Base-by-base conservation (phyloP, 1,140 invertebrate genomes). In the Radopholus similis region DNA sequence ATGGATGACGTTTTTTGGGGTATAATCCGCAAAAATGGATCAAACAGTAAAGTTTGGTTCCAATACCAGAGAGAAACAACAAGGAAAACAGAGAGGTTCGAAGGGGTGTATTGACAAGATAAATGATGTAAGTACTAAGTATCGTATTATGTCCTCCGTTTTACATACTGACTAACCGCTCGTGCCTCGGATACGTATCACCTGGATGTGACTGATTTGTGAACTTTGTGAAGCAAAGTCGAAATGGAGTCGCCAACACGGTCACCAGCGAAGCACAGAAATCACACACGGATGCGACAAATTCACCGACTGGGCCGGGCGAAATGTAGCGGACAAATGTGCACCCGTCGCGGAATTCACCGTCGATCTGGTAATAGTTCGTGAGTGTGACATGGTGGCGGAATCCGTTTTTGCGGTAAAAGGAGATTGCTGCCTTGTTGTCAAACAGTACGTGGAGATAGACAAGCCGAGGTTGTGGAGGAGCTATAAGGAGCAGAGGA, bases 321-420 rank as follows among this genome's bases (percentile, higher is more conserved):
- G 42, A 47, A 30, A 26, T 42, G 49, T 26, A 47, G 28, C 40
- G 49, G 30, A 62, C 59, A 42, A 62, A 62, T 9, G 59, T 62
- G 32, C 35, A n/a, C n/a, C 59, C 59, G 32, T 62, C 59, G 9
- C 30, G 49, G 34, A 26, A 62, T 49, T 47, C 11, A 42, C 30
- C 32, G 6, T 34, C 59, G 34, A 62, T 47, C n/a, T 26, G 6
- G 30, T 62, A 62, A 49, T 62, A 62, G 34, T 62, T 49, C 18
- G 59, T 11, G 18, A 62, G 18, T 62, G 59, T 62, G 11, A 28
- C 40, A 8, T 62, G 59, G 9, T 62, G 59, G 6, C 18, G 49
- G 49, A 62, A 62, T 42, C 59, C 59, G 49, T 49, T 62, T 62
- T 62, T 62, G 42, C 40, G 59, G 21, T 62, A 62, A n/a, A 62